phyloP scores from a whole-genome alignment of 2,797 vertebrate species.

The Pipistrellus pygmaeus region DNA sequence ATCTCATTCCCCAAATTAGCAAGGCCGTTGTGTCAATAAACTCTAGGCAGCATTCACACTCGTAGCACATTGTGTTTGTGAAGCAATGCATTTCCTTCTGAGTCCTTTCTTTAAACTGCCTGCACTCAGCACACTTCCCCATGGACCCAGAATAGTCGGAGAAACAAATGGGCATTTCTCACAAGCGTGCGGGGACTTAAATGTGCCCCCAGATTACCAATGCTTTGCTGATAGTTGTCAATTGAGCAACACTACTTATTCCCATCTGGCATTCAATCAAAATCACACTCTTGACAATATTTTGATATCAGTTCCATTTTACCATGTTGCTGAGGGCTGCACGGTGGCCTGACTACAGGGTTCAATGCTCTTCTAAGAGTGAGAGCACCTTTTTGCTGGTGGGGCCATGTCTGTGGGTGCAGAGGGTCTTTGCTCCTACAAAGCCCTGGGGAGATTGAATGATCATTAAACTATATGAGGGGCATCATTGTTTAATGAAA shows the following conservation, averaged over 20 bases:
- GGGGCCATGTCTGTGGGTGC: background rate
- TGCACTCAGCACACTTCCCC: background rate
- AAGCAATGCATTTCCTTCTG: constrained; percentile 17
- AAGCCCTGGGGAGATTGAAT: background rate
- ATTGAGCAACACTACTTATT: background rate
- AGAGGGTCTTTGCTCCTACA: background rate
- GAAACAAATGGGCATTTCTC: constrained; percentile 36
- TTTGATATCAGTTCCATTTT: constrained; percentile 54
- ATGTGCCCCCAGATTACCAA: background rate
- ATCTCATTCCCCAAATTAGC: constrained; percentile 41
- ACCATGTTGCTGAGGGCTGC: background rate
- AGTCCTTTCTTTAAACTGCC: constrained; percentile 20
- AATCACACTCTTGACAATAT: background rate
- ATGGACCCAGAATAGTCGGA: background rate
- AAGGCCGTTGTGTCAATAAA: background rate
- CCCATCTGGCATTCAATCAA: background rate
- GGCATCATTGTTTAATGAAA: constrained; percentile 18
- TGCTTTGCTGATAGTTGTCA: constrained; percentile 10
- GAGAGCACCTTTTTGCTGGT: background rate
- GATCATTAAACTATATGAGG: background rate
- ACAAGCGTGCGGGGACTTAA: background rate
- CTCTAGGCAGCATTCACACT: fast-evolving
- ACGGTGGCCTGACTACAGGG: background rate
- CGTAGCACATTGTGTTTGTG: background rate
- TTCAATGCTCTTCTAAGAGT: background rate